Base-by-base conservation (phyloP, 1,140 invertebrate genomes). In the Tetragonula clypearis region DNA sequence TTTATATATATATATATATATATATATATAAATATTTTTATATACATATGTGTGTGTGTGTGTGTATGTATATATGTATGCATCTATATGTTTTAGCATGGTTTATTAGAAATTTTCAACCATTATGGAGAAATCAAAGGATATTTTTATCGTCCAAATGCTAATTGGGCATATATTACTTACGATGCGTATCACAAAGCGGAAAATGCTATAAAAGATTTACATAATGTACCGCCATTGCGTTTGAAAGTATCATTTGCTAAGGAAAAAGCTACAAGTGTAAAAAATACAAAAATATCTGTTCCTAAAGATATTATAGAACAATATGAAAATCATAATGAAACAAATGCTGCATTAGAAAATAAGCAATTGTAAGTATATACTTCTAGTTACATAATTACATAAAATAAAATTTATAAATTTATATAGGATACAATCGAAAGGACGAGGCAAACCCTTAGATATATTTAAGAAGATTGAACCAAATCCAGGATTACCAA, bases 81-180 rank as follows among this genome's bases (percentile, higher is more conserved):
- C 41, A 49, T 56, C 6, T 56, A 56, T 56, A 71, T 60, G 1
- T 84, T 86, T 66, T 86, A 94, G 94, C 81, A 87, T 82, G 93
- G 92, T 0, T 83, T 94, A 8, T 53, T 41, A 30, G 74, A 91
- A 82, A 81, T 94, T 23, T 95, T 95, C 81, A 60, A 71, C 15
- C 30, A 82, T 23, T 94, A 92, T 87, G 94, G 94, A 11, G 17
- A 80, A 58, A 80, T 94, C 0, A 86, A 17, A 21, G 85, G 78
- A 30, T 68, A 93, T 23, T 80, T 93, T 11, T 86, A 78, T 21
- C 91, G 81, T 15, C 53, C 14, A 15, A 65, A 83, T 73, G 72
- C 88, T 6, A 75, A 68, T 21, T 94, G 92, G 92, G 92, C 92
- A 17, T 94, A 86, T 81, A 78, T 94, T 66, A 92, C 85, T 23